phyloP scores from a whole-genome alignment of 2,888 invertebrate genomes.

The Isoperla grammatica region DNA sequence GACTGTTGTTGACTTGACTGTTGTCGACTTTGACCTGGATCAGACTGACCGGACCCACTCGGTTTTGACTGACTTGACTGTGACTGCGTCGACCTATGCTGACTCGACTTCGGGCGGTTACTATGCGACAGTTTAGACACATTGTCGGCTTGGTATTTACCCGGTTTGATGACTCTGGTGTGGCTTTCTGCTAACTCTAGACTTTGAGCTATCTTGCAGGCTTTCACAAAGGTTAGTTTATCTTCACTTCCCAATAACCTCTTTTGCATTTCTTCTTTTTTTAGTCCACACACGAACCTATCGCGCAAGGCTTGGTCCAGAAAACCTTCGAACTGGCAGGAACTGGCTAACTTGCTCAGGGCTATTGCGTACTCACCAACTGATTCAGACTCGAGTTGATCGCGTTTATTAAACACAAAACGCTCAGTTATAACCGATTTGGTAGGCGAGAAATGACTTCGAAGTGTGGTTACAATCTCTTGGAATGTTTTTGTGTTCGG shows the following conservation, averaged over 20 bases:
- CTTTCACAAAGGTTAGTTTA: constrained; percentile 26
- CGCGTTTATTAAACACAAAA: constrained; percentile 33
- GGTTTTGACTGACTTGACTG: too few relatives aligned
- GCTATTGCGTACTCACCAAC: constrained; percentile 29
- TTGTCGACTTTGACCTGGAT: too few relatives aligned
- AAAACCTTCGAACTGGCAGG: constrained; percentile 34
- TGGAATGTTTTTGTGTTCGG: too few relatives aligned
- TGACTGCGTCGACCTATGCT: too few relatives aligned
- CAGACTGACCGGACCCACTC: too few relatives aligned
- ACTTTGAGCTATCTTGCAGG: constrained; percentile 25
- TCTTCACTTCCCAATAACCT: constrained; percentile 31
- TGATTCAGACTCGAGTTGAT: constrained; percentile 29
- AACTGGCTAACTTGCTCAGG: constrained; percentile 32
- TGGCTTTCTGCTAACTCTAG: constrained; percentile 26
- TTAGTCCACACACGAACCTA: constrained; percentile 33
- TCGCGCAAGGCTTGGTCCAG: constrained; percentile 32
- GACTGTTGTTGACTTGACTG: too few relatives aligned
- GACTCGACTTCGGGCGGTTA: too few relatives aligned
- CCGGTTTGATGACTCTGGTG: constrained; percentile 2
- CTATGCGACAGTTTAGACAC: too few relatives aligned
- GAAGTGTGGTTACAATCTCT: too few relatives aligned
- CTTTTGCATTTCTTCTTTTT: constrained; percentile 27
- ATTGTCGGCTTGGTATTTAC: too few relatives aligned
- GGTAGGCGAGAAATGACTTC: constrained; percentile 30
- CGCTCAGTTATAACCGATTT: constrained; percentile 34